These are phyloP conservation scores for Actinopyga echinites DNA, from an alignment of 53 echinoderm and acorn worm species.

Conservation along the genomic window DNA sequence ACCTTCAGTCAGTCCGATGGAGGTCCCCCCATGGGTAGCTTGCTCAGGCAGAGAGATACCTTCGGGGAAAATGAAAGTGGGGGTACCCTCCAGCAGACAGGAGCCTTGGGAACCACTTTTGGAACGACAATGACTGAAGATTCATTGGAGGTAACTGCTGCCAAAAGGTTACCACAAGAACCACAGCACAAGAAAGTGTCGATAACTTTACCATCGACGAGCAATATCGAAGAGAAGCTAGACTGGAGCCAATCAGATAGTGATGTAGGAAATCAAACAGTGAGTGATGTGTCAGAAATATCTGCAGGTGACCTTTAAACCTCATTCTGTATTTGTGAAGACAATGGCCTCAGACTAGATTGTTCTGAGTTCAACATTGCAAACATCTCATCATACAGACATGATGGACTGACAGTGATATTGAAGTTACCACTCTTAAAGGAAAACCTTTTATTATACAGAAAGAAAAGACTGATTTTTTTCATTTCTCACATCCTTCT, in stretches of 20 bases:
- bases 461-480: no score
- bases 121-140: slow-evolving; percentile 66
- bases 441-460: no score
- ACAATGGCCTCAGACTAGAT: neutral
- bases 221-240: slow-evolving; percentile 32
- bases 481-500: no score
- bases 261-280: slow-evolving; percentile 66
- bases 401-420: no score
- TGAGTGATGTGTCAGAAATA: slow-evolving; percentile 95
- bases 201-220: slow-evolving; percentile 74
- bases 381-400: no score
- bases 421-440: slow-evolving; percentile 1
- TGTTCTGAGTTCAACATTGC: no score
- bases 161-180: slow-evolving; percentile 2
- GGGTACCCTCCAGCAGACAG: slow-evolving; percentile 16
- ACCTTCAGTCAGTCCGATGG: slow-evolving; percentile 95
- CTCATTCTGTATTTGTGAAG: neutral
- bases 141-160: slow-evolving; percentile 56
- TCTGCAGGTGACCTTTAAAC: slow-evolving; percentile 51
- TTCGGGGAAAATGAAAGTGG: neutral
- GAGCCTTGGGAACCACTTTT: slow-evolving; percentile 48
- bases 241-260: slow-evolving; percentile 67
- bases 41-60: neutral
- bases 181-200: slow-evolving; percentile 59
- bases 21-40: slow-evolving; percentile 39